Evolutionary conservation across 1,140 invertebrate species (phyloP).

Genomic region (Colletes gigas): DNA sequence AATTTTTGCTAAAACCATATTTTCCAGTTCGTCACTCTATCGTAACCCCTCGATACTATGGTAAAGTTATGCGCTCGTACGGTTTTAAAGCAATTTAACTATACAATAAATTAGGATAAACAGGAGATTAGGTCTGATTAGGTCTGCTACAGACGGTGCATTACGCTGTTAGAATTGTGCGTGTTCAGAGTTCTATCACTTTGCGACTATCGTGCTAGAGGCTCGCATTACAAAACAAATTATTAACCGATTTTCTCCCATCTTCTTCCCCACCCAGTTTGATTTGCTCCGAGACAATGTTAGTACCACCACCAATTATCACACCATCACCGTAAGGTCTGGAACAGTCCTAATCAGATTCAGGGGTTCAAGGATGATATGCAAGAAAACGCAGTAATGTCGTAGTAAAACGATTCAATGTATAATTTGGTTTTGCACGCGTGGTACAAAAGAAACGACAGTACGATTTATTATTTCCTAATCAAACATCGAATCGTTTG

Average conservation of each 20-base stretch:
- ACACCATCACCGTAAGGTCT: slow-evolving; percentile 63
- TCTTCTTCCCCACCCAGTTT: no score
- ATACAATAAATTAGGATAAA: slow-evolving; percentile 38
- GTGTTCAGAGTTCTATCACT: neutral
- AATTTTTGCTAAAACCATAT: no score
- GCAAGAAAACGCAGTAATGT: slow-evolving; percentile 77
- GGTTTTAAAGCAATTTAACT: neutral
- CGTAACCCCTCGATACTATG: no score
- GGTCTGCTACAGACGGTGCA: slow-evolving; percentile 75
- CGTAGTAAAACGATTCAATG: neutral
- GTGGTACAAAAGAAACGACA: no score
- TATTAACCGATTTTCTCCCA: no score
- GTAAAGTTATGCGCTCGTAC: no score
- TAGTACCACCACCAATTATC: slow-evolving; percentile 73
- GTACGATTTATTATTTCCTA: neutral
- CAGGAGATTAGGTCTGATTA: slow-evolving; percentile 76
- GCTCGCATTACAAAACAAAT: no score
- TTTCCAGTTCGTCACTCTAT: no score
- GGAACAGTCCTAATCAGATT: slow-evolving; percentile 82
- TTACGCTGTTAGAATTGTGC: slow-evolving; percentile 6
- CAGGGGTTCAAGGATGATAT: slow-evolving; percentile 67
- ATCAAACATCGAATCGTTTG: no score
- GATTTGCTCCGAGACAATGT: slow-evolving; percentile 44
- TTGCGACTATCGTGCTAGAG: no score
- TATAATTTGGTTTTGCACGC: neutral